phyloP scores from a whole-genome alignment of 2,113 vertebrate species.

The Genyomyrus donnyi region DNA sequence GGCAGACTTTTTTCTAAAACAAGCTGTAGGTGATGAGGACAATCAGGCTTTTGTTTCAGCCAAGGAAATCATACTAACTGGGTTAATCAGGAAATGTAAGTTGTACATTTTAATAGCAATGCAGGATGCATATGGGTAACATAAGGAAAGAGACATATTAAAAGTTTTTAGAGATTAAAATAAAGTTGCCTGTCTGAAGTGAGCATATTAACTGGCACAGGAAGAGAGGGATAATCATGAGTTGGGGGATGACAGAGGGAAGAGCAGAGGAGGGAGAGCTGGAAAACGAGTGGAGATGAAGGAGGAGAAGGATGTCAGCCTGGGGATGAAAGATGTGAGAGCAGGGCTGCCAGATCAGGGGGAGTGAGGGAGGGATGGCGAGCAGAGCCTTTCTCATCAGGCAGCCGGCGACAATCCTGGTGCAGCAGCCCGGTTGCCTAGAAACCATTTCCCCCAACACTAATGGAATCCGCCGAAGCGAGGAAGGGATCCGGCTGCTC shows the following conservation, averaged over 20 bases:
- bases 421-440: neutral
- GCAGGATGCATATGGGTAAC: neutral
- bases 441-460: neutral
- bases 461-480: neutral
- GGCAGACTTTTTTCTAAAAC: neutral
- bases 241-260: neutral
- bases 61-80: no score
- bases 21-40: neutral
- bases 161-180: neutral
- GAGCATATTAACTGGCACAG: neutral
- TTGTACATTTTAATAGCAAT: neutral
- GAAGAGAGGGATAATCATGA: neutral
- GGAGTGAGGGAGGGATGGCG: neutral
- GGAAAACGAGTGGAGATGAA: neutral
- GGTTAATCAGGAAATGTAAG: neutral
- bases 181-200: neutral
- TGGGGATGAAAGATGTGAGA: neutral
- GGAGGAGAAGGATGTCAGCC: no score
- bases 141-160: neutral
- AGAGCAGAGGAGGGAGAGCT: no score
- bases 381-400: neutral
- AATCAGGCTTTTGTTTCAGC: neutral
- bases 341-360: neutral
- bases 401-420: neutral
- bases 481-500: neutral